Evolutionary conservation across 2,888 invertebrate species (phyloP).

Genomic region (Melanophora roralis): DNA sequence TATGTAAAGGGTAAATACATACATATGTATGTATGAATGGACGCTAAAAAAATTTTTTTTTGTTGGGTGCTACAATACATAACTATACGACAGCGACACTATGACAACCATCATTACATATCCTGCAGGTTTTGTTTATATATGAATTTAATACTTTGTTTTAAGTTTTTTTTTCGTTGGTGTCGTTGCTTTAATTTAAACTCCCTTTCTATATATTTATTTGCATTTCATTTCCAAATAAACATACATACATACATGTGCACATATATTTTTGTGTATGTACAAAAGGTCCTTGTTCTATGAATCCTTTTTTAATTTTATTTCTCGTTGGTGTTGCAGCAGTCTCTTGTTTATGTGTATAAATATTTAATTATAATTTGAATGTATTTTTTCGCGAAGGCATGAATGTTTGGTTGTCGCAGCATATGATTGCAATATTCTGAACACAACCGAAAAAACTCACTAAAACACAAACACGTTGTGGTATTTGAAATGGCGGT

Average conservation of each 20-base stretch:
- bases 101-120: slow-evolving; percentile 61
- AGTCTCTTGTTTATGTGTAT: slow-evolving; percentile 54
- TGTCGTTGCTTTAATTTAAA: too few relatives aligned
- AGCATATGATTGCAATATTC: slow-evolving; percentile 24
- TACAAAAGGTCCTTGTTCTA: slow-evolving; percentile 23
- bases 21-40: slow-evolving; percentile 5
- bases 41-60: slow-evolving; percentile 7
- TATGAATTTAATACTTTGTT: slow-evolving; percentile 65
- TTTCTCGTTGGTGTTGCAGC: slow-evolving; percentile 28
- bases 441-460: neutral
- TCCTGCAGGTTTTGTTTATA: slow-evolving; percentile 66
- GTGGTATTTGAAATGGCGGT: slow-evolving; percentile 31
- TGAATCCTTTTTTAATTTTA: neutral
- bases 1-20: slow-evolving; percentile 32
- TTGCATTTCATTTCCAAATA: slow-evolving; percentile 21
- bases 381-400: slow-evolving; percentile 50
- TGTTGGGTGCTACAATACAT: slow-evolving; percentile 67
- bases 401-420: slow-evolving; percentile 30
- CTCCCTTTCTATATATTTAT: neutral
- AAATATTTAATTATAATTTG: slow-evolving; percentile 63
- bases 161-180: slow-evolving; percentile 23
- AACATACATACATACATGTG: slow-evolving; percentile 10
- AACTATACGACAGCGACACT: slow-evolving; percentile 69
- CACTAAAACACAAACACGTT: neutral
- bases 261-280: neutral